These are phyloP conservation scores for Coronaproctus castanopsis DNA, from an alignment of 2,888 invertebrate genomes.

Conservation along the genomic window DNA sequence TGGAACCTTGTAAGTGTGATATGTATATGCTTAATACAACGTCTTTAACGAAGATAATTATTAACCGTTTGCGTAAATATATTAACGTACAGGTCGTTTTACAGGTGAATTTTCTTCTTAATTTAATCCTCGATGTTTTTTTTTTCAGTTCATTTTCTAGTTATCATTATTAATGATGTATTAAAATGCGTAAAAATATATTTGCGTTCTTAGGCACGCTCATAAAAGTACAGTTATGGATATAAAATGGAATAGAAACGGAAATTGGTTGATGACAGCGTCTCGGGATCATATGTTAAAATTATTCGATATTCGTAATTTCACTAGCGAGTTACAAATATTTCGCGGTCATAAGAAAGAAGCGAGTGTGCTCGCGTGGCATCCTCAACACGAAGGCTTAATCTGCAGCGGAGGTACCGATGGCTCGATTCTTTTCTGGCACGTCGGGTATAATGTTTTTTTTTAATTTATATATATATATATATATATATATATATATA, in stretches of 20 bases:
- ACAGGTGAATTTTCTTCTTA: no score
- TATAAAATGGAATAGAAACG: constrained; percentile 96
- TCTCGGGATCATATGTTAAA: constrained; percentile 93
- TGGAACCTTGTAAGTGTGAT: constrained; percentile 64
- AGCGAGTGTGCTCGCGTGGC: constrained; percentile 93
- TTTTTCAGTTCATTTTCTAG: no score
- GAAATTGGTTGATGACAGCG: constrained; percentile 97
- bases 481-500: no score
- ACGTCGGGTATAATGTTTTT: constrained; percentile 85
- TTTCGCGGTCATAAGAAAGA: constrained; percentile 99
- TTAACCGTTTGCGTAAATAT: no score
- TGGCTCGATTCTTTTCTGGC: constrained; percentile 96
- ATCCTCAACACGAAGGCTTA: constrained; percentile 89
- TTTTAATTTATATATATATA: no score
- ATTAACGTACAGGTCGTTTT: no score
- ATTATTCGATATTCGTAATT: constrained; percentile 88
- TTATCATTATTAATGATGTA: no score
- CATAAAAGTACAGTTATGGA: constrained; percentile 99
- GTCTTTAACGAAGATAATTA: no score
- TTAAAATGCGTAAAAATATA: no score
- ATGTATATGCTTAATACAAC: no score
- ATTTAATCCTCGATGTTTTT: no score
- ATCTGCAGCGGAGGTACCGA: constrained; percentile 98
- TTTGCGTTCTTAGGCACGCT: constrained; percentile 47
- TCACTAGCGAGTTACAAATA: constrained; percentile 85